Base-by-base conservation (phyloP, 2,797 vertebrate species). In the Cirrhinus molitorella region DNA sequence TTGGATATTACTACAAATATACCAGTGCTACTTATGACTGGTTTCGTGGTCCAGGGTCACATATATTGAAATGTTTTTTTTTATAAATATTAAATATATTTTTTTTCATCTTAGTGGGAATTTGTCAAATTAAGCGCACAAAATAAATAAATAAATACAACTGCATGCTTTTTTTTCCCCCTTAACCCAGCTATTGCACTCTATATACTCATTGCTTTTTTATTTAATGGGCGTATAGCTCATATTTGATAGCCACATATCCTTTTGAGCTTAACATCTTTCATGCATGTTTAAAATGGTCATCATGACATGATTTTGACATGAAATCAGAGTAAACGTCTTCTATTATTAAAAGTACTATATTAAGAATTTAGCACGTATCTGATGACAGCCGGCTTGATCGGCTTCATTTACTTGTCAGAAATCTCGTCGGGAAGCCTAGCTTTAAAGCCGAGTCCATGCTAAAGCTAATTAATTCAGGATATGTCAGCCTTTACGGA, bases 391-490 rank as follows among this genome's bases (percentile, higher is more conserved):
- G 75, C 79, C 74, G 71, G 57, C 63, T 73, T 70, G 65, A 83
- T 86, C 25, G 21, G 59, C 80, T 77, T 83, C 73, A 79, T 85
- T 83, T 83, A 88, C 72, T 61, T 85, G 83, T 83, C 85, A 85
- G n/a, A 84, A 71, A 45, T 71, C 67, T n/a, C 21, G 12, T 81
- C 79, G 14, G 65, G 79, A 88, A 53, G 59, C 45, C 13, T 43
- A 79, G 79, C 75, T 86, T 88, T 88, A 85, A 85, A 65, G 76
- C 70, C 57, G 21, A 80, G 65, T 67, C 83, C 61, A 80, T 53
- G 47, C 79, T 71, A 43, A 51, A 74, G 65, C 71, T 77, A 63
- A 88, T 88, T 86, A 74, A 87, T 87, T 43, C 49, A 5, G 51
- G 75, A 74, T 66, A 53, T 83, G 67, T 53, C n/a, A 12, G 68